These are phyloP conservation scores for Montipora capricornis DNA, from an alignment of 64 coral and sea anemone genomes.

Conservation along the genomic window DNA sequence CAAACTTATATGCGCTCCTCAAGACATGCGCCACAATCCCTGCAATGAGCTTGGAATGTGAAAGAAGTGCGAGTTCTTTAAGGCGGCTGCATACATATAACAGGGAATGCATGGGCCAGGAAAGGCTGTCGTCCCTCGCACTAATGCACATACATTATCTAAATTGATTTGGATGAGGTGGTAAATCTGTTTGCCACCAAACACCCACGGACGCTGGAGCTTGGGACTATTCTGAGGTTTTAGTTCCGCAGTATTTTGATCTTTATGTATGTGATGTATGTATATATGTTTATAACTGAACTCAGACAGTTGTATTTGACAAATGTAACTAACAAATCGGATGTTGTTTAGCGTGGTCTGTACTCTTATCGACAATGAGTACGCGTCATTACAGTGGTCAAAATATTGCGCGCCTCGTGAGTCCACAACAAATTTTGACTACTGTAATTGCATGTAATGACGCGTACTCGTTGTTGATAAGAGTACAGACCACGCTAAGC, in stretches of 20 bases:
- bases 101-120: slow-evolving; percentile 63
- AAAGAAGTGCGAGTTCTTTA: slow-evolving; percentile 57
- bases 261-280: background rate
- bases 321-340: too few relatives aligned
- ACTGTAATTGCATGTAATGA: too few relatives aligned
- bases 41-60: slow-evolving; percentile 56
- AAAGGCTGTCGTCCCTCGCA: slow-evolving; percentile 57
- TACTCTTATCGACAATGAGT: too few relatives aligned
- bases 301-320: too few relatives aligned
- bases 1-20: slow-evolving; percentile 53
- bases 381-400: too few relatives aligned
- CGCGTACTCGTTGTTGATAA: too few relatives aligned
- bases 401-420: too few relatives aligned
- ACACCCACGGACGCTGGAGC: slow-evolving; percentile 48
- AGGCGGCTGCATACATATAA: slow-evolving; percentile 68
- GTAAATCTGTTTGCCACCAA: slow-evolving; percentile 69
- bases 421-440: too few relatives aligned
- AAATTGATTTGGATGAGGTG: slow-evolving; percentile 42
- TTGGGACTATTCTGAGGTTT: slow-evolving; percentile 33
- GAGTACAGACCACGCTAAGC: too few relatives aligned
- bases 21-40: slow-evolving; percentile 66
- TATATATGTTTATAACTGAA: too few relatives aligned
- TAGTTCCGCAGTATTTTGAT: slow-evolving; percentile 20
- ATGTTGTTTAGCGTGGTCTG: too few relatives aligned
- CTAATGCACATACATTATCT: slow-evolving; percentile 47